phyloP scores from a whole-genome alignment of 2,113 vertebrate genomes.

The Lasiurus borealis region DNA sequence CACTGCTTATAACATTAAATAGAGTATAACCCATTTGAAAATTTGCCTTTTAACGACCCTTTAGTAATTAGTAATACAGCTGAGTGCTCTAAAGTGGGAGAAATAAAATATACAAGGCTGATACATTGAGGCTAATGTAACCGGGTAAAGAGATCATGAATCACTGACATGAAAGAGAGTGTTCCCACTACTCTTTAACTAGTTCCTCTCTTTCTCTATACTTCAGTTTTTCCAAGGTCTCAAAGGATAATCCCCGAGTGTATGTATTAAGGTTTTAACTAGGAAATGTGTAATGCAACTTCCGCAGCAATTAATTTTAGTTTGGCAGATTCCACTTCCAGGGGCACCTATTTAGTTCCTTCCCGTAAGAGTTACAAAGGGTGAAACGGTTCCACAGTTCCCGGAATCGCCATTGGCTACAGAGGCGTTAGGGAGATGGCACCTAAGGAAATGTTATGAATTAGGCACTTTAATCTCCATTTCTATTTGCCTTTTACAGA shows the following conservation, averaged over 20 bases:
- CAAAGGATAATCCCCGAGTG: not conserved
- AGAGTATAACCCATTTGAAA: not conserved
- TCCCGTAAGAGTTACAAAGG: not conserved
- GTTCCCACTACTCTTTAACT: not conserved
- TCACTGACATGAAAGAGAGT: not conserved
- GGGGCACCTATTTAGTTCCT: not conserved
- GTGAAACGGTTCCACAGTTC: not conserved
- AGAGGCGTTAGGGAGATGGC: not conserved
- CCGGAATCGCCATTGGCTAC: not conserved
- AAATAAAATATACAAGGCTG: not conserved
- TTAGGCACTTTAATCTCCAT: conserved; percentile 43
- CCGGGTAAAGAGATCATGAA: not conserved
- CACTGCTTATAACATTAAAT: not conserved
- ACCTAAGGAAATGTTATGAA: not conserved
- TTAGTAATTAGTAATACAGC: not conserved
- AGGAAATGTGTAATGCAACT: not conserved
- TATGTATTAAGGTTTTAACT: not conserved
- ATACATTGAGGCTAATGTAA: not conserved
- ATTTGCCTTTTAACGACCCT: not conserved
- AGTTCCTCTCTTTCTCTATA: not conserved
- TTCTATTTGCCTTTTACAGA: conserved; percentile 13
- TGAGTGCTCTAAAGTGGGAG: conserved; percentile 7
- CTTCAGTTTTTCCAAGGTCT: not conserved
- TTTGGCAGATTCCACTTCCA: not conserved
- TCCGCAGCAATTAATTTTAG: conserved; percentile 30